phyloP scores from a whole-genome alignment of 2,888 invertebrate species.

The Pristionchus mayeri region DNA sequence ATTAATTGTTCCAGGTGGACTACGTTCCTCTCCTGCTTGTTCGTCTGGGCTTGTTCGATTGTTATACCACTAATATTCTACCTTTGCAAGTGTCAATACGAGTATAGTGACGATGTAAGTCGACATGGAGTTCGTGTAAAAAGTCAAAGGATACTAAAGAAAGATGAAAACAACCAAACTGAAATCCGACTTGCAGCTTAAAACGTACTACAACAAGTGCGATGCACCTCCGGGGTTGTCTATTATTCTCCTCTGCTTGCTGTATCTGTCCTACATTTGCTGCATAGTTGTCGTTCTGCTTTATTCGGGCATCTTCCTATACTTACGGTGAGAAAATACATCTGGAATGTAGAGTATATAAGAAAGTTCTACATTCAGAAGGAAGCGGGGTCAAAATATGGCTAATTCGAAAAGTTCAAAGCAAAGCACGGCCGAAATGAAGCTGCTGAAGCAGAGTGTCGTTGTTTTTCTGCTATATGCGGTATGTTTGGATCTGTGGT shows the following conservation, averaged over 20 bases:
- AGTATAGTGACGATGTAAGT: background rate
- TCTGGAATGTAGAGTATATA: background rate
- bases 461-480: background rate
- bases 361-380: background rate
- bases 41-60: background rate
- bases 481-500: background rate
- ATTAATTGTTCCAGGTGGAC: background rate
- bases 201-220: background rate
- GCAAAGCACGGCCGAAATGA: background rate
- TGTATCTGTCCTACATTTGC: background rate
- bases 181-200: background rate
- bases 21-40: background rate
- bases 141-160: no score
- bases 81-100: background rate
- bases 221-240: background rate
- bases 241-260: background rate
- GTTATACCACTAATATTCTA: background rate
- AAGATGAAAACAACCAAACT: no score
- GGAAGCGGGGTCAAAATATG: background rate
- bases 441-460: background rate
- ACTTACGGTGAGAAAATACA: background rate
- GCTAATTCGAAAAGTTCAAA: background rate
- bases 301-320: background rate
- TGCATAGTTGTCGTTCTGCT: background rate
- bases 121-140: no score